Evolutionary conservation across 2,797 vertebrate genomes (phyloP).

Genomic region (Centroberyx gerrardi): DNA sequence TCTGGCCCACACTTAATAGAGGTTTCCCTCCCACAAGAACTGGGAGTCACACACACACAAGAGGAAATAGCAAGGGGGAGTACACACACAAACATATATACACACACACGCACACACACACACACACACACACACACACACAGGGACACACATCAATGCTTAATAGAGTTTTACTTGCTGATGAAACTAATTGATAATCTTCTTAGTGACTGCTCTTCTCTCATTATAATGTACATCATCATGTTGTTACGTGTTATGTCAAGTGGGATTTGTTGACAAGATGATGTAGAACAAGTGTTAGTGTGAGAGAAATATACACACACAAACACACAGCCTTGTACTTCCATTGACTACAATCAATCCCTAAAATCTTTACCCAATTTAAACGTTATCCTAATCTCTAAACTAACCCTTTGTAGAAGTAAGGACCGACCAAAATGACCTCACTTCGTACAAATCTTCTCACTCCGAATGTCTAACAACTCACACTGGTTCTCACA

Average conservation of each 20-base stretch:
- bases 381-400: neutral
- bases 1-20: constrained; percentile 58
- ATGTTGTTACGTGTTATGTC: too few species aligned
- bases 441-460: neutral
- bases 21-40: constrained; percentile 42
- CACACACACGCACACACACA: neutral
- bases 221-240: too few species aligned
- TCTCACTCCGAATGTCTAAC: neutral
- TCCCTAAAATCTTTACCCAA: neutral
- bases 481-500: neutral
- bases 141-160: too few species aligned
- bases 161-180: too few species aligned
- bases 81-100: constrained; percentile 11
- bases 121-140: too few species aligned
- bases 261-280: too few species aligned
- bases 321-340: neutral
- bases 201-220: too few species aligned
- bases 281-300: too few species aligned
- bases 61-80: constrained; percentile 19
- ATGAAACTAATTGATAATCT: too few species aligned
- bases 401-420: neutral
- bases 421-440: too few species aligned
- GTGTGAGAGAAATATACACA: neutral
- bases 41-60: constrained; percentile 40
- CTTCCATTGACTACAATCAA: neutral